Evolutionary conservation across 1,140 invertebrate genomes (phyloP), one percentile per base, ranked within the genome.

Genomic region (Tetramorium parvispinum): DNA sequence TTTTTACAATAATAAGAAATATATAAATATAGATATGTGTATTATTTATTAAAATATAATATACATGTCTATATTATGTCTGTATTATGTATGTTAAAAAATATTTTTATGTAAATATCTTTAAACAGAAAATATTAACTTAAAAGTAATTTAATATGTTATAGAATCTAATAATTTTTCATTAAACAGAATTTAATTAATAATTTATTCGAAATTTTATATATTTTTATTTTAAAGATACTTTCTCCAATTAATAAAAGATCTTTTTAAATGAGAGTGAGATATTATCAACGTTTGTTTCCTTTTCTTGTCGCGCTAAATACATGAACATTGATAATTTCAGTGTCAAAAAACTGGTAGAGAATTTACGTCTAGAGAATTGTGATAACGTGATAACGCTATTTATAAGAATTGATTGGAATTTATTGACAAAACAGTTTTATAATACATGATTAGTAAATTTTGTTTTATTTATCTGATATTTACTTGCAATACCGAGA

Each of bases 281-380:
- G 11, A 32, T 53, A 21, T 46, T 88, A 86, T 76, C 83, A 77
- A 49, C 49, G 21, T 32, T 57, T 82, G 68, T 68, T 89, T 89
- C 73, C 66, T 88, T 75, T 53, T 3, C 24, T 51, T 24, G 16
- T 32, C 18, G 11, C 57, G n/a, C 49, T 32, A 32, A 32, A 32
- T 32, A 32, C 37, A 16, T 32, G 55, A 77, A 51, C 8, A 13
- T 55, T 76, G 53, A 76, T 76, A 24, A 73, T 55, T 55, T 43
- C 7, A 27, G 24, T n/a, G 8, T 32, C 32, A 63, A 43, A 16
- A 27, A 61, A 61, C 16, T 61, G 18, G 10, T 21, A 32, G 3
- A 32, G 27, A 32, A 32, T 32, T 32, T 32, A 32, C 27, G 27
- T 32, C 27, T 61, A 61, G 16, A 1, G 61, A 21, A 59, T 77